Conservation (phyloP, 2,797 vertebrate genomes). For the Scomberomorus guttatus region DNA sequence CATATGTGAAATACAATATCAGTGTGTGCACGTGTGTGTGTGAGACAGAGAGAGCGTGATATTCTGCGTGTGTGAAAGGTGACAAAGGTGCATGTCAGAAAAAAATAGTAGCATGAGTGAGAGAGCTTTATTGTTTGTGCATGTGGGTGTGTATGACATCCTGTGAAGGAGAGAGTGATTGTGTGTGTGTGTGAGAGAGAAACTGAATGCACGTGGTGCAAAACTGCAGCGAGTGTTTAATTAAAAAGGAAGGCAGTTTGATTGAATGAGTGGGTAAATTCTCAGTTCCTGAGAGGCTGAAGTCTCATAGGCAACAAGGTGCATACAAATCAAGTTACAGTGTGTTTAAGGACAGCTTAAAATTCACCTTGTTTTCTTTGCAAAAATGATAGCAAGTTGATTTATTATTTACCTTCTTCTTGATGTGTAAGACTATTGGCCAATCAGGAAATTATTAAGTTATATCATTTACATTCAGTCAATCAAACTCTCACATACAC, state of each 20-base stretch:
- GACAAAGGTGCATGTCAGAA: not conserved
- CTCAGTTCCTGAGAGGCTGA: not conserved
- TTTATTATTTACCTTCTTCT: not conserved
- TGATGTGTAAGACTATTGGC: too few species aligned
- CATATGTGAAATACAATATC: slow-evolving; percentile 5
- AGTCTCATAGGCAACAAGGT: not conserved
- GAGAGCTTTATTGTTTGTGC: not conserved
- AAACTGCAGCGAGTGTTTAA: not conserved
- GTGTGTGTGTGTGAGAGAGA: not conserved
- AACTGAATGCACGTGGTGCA: not conserved
- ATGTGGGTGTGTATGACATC: not conserved
- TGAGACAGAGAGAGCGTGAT: not conserved
- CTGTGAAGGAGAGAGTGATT: not conserved
- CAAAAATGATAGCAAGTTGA: not conserved
- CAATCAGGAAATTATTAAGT: too few species aligned
- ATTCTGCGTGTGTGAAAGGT: not conserved
- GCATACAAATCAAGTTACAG: not conserved
- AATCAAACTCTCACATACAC: not conserved
- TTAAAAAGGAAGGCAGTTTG: not conserved
- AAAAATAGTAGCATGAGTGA: not conserved
- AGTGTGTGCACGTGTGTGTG: not conserved
- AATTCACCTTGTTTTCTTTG: not conserved
- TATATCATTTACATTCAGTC: not conserved
- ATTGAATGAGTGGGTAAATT: not conserved
- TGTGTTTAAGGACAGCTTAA: not conserved